A percentile compares a stretch with the other conserved stretches of the same genome.
Evolutionary conservation across 2,888 invertebrate genomes (phyloP).

Genomic region (Erynnis tages): DNA sequence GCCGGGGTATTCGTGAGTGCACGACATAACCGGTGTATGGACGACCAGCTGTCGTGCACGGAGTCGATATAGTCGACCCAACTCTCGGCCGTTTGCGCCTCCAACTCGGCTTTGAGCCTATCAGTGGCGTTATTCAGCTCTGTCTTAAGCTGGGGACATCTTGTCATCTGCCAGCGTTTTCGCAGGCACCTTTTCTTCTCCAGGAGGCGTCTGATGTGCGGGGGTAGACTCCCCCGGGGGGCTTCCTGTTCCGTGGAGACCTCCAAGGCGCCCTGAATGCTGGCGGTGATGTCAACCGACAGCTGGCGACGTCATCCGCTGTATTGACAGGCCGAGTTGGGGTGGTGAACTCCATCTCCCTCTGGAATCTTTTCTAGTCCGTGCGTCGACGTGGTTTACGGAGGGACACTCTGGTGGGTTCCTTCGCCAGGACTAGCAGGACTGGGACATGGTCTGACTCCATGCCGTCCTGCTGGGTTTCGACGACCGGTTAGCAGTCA

Average conservation of each 20-base stretch:
- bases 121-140: slow-evolving; percentile 2
- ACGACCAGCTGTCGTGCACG: not conserved
- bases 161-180: not conserved
- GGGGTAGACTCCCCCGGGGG: not conserved
- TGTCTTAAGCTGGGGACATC: slow-evolving; percentile 19
- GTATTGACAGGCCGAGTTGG: not conserved
- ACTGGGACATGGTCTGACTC: too few relatives aligned
- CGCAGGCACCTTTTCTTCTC: slow-evolving; percentile 4
- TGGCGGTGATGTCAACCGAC: slow-evolving; percentile 4
- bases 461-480: not conserved
- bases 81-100: not conserved
- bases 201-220: not conserved
- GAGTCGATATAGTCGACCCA: slow-evolving; percentile 21
- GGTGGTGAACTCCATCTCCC: too few relatives aligned
- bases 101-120: slow-evolving; percentile 5
- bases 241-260: too few relatives aligned
- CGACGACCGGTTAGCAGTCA: not conserved
- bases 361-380: not conserved
- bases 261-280: not conserved
- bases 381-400: not conserved
- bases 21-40: slow-evolving; percentile 8
- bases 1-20: not conserved
- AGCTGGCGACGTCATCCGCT: not conserved
- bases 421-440: too few relatives aligned
- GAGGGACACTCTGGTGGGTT: too few relatives aligned